Conservation (phyloP, 1,140 invertebrate genomes). For the Drosophila saltans region DNA sequence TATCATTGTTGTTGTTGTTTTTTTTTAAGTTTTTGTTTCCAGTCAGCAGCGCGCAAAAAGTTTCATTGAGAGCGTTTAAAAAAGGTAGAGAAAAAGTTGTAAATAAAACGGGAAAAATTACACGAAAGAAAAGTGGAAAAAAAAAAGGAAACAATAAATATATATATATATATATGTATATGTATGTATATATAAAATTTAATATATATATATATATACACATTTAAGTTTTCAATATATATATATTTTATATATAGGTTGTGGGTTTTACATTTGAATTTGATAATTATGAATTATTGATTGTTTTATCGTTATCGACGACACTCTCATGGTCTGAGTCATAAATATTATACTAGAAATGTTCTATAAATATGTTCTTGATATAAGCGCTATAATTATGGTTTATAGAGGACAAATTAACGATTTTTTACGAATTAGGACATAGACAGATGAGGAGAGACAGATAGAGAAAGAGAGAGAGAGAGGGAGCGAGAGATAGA, state of each 20-base stretch:
- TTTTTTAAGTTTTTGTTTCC: slow-evolving; percentile 52
- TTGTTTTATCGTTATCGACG: slow-evolving; percentile 10
- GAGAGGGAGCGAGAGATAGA: slow-evolving; percentile 19
- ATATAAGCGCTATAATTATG: slow-evolving; percentile 1
- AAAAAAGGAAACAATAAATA: slow-evolving; percentile 64
- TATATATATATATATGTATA: slow-evolving; percentile 51
- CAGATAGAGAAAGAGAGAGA: not conserved
- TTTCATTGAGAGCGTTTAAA: slow-evolving; percentile 71
- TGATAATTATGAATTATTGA: slow-evolving; percentile 14
- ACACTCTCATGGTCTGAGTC: not conserved
- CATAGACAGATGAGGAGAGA: slow-evolving; percentile 4
- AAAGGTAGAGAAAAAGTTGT: slow-evolving; percentile 77
- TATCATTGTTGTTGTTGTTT: slow-evolving; percentile 16
- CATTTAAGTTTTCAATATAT: not conserved
- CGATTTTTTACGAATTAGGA: not conserved
- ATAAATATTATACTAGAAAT: not conserved
- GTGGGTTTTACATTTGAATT: not conserved
- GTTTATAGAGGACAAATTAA: not conserved
- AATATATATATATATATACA: slow-evolving; percentile 22
- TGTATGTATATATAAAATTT: not conserved
- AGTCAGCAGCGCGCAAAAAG: slow-evolving; percentile 72
- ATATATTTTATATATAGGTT: slow-evolving; percentile 4
- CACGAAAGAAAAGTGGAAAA: slow-evolving; percentile 63
- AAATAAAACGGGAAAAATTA: slow-evolving; percentile 75
- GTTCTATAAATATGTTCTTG: not conserved